Conservation (phyloP, 1,140 invertebrate species). For the Chrysoperla carnea region DNA sequence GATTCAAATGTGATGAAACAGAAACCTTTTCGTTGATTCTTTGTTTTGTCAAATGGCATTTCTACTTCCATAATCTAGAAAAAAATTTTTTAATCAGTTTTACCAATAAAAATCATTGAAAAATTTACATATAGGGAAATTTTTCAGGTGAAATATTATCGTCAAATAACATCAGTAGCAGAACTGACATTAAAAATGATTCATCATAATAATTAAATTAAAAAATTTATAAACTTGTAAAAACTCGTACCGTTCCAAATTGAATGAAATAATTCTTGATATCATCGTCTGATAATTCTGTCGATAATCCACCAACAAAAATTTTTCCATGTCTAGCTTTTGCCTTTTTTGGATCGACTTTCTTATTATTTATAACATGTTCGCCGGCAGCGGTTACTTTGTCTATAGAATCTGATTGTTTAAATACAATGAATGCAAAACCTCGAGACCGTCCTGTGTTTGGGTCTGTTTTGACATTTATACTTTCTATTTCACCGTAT, state of each 20-base stretch:
- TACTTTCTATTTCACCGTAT: conserved; percentile 83
- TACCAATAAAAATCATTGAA: background rate
- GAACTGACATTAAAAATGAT: conserved; percentile 1
- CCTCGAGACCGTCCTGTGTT: conserved; percentile 77
- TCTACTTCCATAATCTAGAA: conserved; percentile 80
- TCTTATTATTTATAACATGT: conserved; percentile 83
- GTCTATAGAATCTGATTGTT: conserved; percentile 70
- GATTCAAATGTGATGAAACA: conserved; percentile 92
- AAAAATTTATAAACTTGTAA: conserved; percentile 5
- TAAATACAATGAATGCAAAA: conserved; percentile 92
- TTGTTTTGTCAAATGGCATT: conserved; percentile 91
- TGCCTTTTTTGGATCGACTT: conserved; percentile 89
- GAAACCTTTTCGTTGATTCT: conserved; percentile 89
- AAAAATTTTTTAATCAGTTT: conserved; percentile 2
- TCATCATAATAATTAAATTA: conserved; percentile 3
- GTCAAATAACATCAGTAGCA: background rate
- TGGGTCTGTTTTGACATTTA: conserved; percentile 86
- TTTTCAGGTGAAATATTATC: conserved; percentile 1
- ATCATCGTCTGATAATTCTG: conserved; percentile 80
- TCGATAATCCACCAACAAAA: conserved; percentile 83
- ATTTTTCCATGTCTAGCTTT: conserved; percentile 88
- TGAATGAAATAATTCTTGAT: conserved; percentile 81
- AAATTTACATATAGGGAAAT: background rate
- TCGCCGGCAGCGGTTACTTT: conserved; percentile 73
- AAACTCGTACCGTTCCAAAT: conserved; percentile 68